Percentiles rank a stretch among this genome's conserved stretches.
phyloP scores from a whole-genome alignment of 2,113 vertebrate species.

The Mesitornis unicolor region DNA sequence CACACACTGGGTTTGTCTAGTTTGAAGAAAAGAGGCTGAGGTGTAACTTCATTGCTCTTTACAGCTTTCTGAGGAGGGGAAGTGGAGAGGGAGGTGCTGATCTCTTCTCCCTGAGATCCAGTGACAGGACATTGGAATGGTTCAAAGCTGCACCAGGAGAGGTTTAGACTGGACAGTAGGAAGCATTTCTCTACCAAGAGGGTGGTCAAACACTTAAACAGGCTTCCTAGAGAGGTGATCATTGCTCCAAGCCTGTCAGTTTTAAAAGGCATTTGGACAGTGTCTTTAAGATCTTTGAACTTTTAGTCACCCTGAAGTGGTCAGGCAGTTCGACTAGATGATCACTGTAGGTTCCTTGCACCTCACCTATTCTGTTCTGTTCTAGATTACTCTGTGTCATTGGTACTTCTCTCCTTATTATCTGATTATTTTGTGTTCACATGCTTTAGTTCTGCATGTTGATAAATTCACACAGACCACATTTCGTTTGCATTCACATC shows the following conservation, averaged over 20 bases:
- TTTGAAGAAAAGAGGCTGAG: too few species aligned
- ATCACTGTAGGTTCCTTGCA: background rate
- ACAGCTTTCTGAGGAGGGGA: too few species aligned
- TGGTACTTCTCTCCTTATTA: background rate
- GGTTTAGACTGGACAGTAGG: too few species aligned
- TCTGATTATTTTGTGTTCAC: background rate
- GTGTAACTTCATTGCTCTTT: too few species aligned
- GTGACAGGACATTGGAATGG: background rate
- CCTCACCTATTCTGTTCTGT: background rate
- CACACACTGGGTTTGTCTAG: too few species aligned
- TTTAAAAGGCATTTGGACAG: too few species aligned
- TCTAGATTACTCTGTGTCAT: background rate
- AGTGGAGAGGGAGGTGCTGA: background rate
- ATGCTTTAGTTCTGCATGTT: background rate
- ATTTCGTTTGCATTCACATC: background rate
- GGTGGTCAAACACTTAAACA: too few species aligned
- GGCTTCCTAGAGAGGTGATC: too few species aligned
- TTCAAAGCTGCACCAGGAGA: accelerated
- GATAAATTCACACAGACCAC: background rate
- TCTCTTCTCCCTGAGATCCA: background rate
- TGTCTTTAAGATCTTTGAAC: too few species aligned
- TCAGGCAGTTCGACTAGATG: background rate
- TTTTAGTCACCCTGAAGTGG: background rate
- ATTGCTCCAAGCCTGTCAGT: too few species aligned
- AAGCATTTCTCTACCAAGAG: too few species aligned